These are phyloP conservation scores for Trichoplusia ni DNA, from an alignment of 1,140 invertebrate genomes.

Conservation along the genomic window DNA sequence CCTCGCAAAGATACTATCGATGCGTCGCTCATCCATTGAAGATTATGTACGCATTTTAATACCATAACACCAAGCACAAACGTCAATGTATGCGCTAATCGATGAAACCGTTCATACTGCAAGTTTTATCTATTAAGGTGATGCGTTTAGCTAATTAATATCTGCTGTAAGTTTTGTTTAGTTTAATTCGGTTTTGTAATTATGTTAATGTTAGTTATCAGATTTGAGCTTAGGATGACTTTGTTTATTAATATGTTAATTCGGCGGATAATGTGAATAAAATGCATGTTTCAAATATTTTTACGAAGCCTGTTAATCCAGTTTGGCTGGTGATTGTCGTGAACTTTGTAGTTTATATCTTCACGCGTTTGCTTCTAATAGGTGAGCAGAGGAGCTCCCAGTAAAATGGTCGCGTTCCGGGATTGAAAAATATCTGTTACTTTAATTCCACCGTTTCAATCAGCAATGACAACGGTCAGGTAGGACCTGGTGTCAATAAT, in stretches of 20 bases:
- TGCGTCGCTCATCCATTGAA: constrained; percentile 38
- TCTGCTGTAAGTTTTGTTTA: not conserved
- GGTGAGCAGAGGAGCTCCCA: no score
- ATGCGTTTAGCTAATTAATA: constrained; percentile 20
- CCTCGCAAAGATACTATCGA: constrained; percentile 42
- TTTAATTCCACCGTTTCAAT: no score
- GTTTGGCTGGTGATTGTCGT: not conserved
- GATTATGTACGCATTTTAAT: constrained; percentile 25
- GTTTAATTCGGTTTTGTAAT: constrained; percentile 5
- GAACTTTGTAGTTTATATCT: not conserved
- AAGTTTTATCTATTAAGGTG: constrained; percentile 2
- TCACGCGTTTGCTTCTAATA: no score
- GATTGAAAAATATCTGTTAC: no score
- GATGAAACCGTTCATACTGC: not conserved
- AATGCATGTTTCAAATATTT: not conserved
- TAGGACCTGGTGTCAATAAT: no score
- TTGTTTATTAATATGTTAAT: constrained; percentile 7
- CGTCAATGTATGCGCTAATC: constrained; percentile 1
- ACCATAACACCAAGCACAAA: not conserved
- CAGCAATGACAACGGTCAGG: no score
- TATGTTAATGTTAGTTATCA: constrained; percentile 18
- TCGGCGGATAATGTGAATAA: not conserved
- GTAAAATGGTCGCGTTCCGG: no score
- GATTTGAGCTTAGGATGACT: not conserved
- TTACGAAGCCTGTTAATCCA: not conserved